Conservation (phyloP, 2,113 vertebrate species). For the Bubo bubo region DNA sequence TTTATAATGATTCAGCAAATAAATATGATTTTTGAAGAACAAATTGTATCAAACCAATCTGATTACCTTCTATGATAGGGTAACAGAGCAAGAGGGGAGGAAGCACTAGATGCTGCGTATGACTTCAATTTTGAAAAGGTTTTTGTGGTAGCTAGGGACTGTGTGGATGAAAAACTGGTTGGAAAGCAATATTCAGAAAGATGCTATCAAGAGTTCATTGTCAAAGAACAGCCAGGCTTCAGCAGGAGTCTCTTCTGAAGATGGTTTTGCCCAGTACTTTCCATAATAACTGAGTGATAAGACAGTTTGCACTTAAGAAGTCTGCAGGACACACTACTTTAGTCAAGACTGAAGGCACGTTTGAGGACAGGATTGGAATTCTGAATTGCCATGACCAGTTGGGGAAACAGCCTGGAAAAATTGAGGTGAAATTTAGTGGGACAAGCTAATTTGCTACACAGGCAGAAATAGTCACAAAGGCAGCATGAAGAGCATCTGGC, state of each 20-base stretch:
- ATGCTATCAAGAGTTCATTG: background rate
- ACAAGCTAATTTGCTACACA: background rate
- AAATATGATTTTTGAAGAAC: background rate
- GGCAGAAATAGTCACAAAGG: background rate
- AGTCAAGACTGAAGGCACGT: background rate
- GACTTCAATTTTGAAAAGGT: background rate
- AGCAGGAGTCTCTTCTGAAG: background rate
- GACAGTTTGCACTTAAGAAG: background rate
- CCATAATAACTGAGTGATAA: background rate
- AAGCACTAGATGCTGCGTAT: background rate
- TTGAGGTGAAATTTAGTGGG: background rate
- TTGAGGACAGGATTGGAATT: background rate
- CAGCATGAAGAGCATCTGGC: background rate
- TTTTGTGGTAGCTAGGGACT: background rate
- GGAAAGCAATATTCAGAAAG: background rate
- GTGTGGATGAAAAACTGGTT: background rate
- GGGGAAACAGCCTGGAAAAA: background rate
- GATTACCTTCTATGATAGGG: background rate
- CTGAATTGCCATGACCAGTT: background rate
- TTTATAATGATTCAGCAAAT: background rate
- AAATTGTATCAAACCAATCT: background rate
- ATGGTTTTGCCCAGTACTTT: background rate
- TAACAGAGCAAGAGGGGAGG: background rate
- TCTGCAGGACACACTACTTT: background rate
- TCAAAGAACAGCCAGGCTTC: background rate